phyloP scores from a whole-genome alignment of 2,797 vertebrate genomes.

The Rhinella marina region DNA sequence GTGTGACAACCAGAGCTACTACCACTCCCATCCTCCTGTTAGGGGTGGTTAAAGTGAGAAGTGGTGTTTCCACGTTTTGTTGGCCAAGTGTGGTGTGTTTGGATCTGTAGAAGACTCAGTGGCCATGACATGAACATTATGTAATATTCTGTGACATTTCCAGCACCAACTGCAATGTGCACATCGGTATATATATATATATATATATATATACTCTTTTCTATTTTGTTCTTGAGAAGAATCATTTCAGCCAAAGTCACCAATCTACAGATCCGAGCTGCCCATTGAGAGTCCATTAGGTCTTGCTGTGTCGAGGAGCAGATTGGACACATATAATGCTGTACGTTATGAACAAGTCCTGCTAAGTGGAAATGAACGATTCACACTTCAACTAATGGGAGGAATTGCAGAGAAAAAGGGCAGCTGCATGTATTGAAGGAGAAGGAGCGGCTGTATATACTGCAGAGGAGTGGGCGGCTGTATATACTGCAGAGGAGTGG shows the following conservation, averaged over 20 bases:
- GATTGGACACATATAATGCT: neutral
- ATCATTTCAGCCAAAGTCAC: slow-evolving; percentile 16
- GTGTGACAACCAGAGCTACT: no score
- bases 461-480: no score
- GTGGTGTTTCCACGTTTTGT: no score
- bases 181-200: neutral
- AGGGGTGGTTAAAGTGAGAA: neutral
- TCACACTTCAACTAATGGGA: slow-evolving; percentile 23
- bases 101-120: no score
- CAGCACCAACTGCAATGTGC: neutral
- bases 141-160: neutral
- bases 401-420: neutral
- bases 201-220: neutral
- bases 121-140: neutral
- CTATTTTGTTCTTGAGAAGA: slow-evolving; percentile 4
- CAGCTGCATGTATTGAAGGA: no score
- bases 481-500: no score
- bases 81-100: no score
- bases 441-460: no score
- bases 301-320: neutral
- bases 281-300: slow-evolving; percentile 35
- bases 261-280: neutral
- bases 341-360: slow-evolving; percentile 17
- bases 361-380: slow-evolving; percentile 19
- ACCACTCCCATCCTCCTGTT: no score